Evolutionary conservation across 53 echinoderm and acorn worm genomes (phyloP), one percentile per base, ranked within the genome.

Genomic region (Pentamera pediparva): DNA sequence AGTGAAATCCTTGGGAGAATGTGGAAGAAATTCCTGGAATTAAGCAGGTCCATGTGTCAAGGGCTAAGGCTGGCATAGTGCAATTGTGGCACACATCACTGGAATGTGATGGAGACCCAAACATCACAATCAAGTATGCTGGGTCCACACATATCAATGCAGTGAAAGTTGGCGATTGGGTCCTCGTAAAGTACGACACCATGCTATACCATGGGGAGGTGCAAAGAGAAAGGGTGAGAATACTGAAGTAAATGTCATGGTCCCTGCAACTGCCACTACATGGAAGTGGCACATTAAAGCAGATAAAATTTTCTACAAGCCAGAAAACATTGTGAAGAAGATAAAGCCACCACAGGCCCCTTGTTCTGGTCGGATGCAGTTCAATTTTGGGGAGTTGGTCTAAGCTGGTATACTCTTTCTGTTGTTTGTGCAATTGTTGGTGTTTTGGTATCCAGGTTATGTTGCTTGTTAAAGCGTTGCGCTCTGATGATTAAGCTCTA

Each of bases 231-330:
- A 12, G 11, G 61, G 61, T 6, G 28, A 21, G 8, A 34, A 61
- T 10, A 61, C 61, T 12, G 61, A 61, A n/a, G 61, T 61, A 6
- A 61, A 29, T 26, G 61, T 61, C 9, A 61, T 61, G 61, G 28
- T 26, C 7, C 26, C 28, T 21, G 26, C 61, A 1, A 28, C 28
- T 8, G 33, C 9, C 32, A 13, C 31, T 13, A 61, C 61, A 25
- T 61, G 61, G 61, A 61, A 61, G n/a, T 61, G 32, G 32, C 61
- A 30, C 1, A 7, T 12, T 13, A n/a, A 11, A 12, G 28, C 32
- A 26, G 61, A 61, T 61, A 35, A 26, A 10, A 21, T 61, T 29
- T 61, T 61, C 61, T 61, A 61, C 61, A 24, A 28, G n/a, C 11
- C 61, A 3, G 61, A 61, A 21, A 61, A 61, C 28, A 28, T 61